phyloP scores from a whole-genome alignment of 2,113 vertebrate species.

The Nasalis larvatus region DNA sequence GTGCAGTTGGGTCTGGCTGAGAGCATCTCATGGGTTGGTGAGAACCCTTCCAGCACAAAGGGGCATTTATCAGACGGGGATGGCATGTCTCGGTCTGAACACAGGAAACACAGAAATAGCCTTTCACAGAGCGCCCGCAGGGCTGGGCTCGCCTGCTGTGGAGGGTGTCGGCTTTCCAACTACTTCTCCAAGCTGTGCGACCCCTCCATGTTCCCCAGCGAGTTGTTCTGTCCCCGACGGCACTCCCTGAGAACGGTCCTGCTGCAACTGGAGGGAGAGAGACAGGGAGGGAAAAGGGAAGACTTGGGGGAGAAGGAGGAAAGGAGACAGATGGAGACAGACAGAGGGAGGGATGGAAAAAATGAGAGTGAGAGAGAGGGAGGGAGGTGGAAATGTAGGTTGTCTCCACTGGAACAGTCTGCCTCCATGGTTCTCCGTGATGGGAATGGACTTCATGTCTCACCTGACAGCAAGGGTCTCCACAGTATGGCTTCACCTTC shows the following conservation, averaged over 20 bases:
- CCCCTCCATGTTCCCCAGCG: not conserved
- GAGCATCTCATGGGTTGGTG: conserved; percentile 20
- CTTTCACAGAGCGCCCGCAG: conserved; percentile 33
- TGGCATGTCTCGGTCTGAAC: not conserved
- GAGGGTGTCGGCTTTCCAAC: conserved; percentile 20
- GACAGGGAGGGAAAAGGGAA: not conserved
- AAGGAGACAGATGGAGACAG: too few species aligned
- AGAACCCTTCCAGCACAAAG: conserved; percentile 61
- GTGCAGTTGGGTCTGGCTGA: not conserved
- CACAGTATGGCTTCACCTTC: not conserved
- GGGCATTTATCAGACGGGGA: conserved; percentile 18
- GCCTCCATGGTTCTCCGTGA: not conserved
- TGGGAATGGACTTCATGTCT: not conserved
- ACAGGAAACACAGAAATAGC: conserved; percentile 56
- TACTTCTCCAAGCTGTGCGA: not conserved
- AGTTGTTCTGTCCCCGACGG: not conserved
- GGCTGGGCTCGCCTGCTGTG: not conserved
- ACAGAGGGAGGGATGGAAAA: too few species aligned
- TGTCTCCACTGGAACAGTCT: rapidly evolving
- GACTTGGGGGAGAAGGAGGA: not conserved
- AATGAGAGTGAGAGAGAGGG: not conserved
- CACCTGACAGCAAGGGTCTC: not conserved
- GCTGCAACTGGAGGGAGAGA: not conserved
- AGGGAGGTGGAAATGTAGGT: not conserved
- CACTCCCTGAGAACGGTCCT: not conserved